phyloP scores from a whole-genome alignment of 1,140 invertebrate species.

The Macrosteles quadrilineatus region DNA sequence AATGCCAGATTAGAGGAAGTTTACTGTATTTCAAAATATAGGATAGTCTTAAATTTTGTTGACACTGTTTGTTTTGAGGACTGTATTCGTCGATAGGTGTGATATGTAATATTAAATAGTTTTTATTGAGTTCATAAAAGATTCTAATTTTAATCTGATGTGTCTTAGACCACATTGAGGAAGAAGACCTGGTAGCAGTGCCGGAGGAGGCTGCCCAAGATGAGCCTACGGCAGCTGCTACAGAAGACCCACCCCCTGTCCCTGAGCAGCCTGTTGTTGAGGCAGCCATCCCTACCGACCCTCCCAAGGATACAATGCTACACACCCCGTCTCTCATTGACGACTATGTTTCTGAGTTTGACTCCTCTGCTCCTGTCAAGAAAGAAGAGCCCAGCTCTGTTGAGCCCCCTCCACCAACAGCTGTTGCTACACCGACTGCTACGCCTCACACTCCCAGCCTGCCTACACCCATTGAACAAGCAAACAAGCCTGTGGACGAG shows the following conservation, averaged over 20 bases:
- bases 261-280: background rate
- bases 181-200: background rate
- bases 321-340: constrained; percentile 19
- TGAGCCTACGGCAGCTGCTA: background rate
- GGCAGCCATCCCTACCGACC: background rate
- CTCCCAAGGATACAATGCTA: background rate
- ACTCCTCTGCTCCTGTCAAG: background rate
- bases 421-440: background rate
- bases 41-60: too few relatives aligned
- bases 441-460: background rate
- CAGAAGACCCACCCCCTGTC: background rate
- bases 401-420: background rate
- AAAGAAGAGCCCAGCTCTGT: background rate
- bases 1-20: too few relatives aligned
- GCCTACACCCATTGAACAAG: constrained; percentile 17
- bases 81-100: too few relatives aligned
- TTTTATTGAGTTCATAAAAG: too few relatives aligned
- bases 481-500: constrained; percentile 9
- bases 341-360: constrained; percentile 14
- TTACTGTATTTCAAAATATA: too few relatives aligned
- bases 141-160: too few relatives aligned
- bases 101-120: too few relatives aligned
- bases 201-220: background rate
- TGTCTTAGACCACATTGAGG: too few relatives aligned
- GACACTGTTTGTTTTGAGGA: too few relatives aligned